Conservation (phyloP, 2,113 vertebrate species). For the Neotragus pygmaeus region DNA sequence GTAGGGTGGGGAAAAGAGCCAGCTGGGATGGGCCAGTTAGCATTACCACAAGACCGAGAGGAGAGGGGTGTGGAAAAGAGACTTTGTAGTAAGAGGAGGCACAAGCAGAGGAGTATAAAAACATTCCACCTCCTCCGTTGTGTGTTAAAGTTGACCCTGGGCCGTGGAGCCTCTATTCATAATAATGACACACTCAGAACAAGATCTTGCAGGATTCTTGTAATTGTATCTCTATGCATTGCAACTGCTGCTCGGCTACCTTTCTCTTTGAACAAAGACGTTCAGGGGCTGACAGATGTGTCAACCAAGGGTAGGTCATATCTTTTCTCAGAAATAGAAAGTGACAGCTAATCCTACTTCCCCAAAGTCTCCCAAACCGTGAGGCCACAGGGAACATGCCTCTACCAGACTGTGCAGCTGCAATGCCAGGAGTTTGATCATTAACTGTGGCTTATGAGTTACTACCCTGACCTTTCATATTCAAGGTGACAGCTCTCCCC, state of each 20-base stretch:
- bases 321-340: not conserved
- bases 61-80: not conserved
- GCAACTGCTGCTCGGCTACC: not conserved
- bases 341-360: conserved; percentile 5
- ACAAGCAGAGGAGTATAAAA: not conserved
- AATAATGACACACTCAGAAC: not conserved
- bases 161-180: not conserved
- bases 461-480: not conserved
- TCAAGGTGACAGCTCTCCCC: not conserved
- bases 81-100: not conserved
- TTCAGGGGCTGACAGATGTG: not conserved
- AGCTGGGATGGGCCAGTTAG: not conserved
- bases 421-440: not conserved
- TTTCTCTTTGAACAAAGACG: conserved; percentile 6
- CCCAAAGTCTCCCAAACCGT: not conserved
- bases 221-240: not conserved
- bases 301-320: not conserved
- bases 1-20: not conserved
- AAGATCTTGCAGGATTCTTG: conserved; percentile 16
- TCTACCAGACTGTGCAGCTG: not conserved
- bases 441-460: not conserved
- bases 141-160: not conserved
- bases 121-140: not conserved
- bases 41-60: not conserved
- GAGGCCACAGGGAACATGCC: not conserved